Conservation (phyloP, 2,797 vertebrate species). For the Heterohyrax brucei region DNA sequence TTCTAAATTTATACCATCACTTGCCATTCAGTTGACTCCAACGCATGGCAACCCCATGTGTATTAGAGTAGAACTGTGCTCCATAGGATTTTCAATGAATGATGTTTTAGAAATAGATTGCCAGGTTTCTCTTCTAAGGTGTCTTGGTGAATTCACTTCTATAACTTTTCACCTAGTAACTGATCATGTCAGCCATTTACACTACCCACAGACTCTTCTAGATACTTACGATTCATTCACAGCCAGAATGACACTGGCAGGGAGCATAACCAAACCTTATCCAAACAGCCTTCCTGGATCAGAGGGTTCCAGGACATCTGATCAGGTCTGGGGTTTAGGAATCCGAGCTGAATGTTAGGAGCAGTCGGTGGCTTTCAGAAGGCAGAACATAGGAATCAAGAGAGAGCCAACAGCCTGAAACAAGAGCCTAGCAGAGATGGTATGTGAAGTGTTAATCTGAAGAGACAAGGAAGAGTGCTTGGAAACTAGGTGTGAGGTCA, state of each 20-base stretch:
- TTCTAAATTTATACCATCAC: not conserved
- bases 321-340: conserved; percentile 44
- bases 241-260: not conserved
- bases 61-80: no score
- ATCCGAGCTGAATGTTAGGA: not conserved
- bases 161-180: no score
- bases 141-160: no score
- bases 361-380: not conserved
- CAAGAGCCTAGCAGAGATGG: not conserved
- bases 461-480: not conserved
- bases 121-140: no score
- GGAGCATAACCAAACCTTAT: not conserved
- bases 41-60: no score
- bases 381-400: not conserved
- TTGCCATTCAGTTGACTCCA: no score
- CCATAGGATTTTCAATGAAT: no score
- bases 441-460: not conserved
- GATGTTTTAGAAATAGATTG: no score
- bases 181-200: no score
- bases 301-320: not conserved
- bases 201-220: not conserved
- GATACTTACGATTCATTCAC: not conserved
- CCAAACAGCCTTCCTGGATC: not conserved
- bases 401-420: not conserved
- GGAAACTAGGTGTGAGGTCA: not conserved